A percentile compares a stretch with the other conserved stretches of the same genome.
These are phyloP conservation scores for Steinernema feltiae DNA, from an alignment of 1,140 invertebrate genomes.

Conservation along the genomic window DNA sequence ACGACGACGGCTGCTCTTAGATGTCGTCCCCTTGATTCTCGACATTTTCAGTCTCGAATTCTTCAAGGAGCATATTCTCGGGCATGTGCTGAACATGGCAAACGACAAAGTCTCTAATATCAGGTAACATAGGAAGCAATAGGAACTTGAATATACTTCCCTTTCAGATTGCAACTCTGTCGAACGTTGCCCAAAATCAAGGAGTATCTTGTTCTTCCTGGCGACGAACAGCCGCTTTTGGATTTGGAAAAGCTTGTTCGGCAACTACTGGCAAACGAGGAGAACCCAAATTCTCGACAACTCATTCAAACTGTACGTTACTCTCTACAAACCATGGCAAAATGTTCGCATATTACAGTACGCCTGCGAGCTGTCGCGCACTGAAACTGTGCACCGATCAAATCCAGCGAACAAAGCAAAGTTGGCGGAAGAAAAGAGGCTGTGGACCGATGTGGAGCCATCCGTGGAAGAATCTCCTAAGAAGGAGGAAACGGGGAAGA, in stretches of 20 bases:
- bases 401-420: conserved; percentile 32
- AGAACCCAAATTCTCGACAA: conserved; percentile 36
- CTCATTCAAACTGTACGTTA: conserved; percentile 44
- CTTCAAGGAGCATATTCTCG: conserved; percentile 61
- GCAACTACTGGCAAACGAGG: conserved; percentile 41
- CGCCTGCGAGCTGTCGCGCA: conserved; percentile 48
- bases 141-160: not conserved
- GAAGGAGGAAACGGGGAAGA: conserved; percentile 22
- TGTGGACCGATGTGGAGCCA: conserved; percentile 41
- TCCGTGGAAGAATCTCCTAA: not conserved
- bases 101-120: conserved; percentile 60
- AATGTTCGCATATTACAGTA: conserved; percentile 32
- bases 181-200: conserved; percentile 60
- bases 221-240: conserved; percentile 52
- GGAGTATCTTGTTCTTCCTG: conserved; percentile 58
- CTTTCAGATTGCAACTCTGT: conserved; percentile 58
- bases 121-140: conserved; percentile 30
- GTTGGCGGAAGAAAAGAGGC: conserved; percentile 43
- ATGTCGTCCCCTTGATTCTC: conserved; percentile 59
- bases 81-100: conserved; percentile 57
- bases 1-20: conserved; percentile 59
- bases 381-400: conserved; percentile 29
- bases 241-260: conserved; percentile 43
- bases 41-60: conserved; percentile 60
- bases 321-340: not conserved